phyloP scores from a whole-genome alignment of 2,797 vertebrate genomes.

The Kryptolebias ocellatus region DNA sequence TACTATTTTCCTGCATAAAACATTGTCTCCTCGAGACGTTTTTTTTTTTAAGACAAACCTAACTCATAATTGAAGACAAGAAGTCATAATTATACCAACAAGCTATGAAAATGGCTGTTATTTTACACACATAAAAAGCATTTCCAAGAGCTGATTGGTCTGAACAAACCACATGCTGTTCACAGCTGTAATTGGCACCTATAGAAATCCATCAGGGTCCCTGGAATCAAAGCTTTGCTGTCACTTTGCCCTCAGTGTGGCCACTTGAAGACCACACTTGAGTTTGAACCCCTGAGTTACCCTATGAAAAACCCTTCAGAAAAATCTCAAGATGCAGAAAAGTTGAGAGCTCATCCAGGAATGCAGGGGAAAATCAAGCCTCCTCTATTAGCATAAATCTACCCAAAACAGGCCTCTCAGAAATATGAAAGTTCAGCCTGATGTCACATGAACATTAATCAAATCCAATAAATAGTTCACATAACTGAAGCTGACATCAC shows the following conservation, averaged over 20 bases:
- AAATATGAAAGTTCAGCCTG: conserved; percentile 48
- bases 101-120: neutral
- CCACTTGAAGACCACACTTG: conserved; percentile 26
- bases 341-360: conserved; percentile 31
- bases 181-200: conserved; percentile 18
- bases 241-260: conserved; percentile 12
- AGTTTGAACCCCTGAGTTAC: conserved; percentile 29
- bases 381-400: conserved; percentile 50
- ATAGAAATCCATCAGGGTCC: conserved; percentile 23
- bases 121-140: neutral
- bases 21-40: too few relatives aligned
- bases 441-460: conserved; percentile 51
- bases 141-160: neutral
- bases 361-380: conserved; percentile 33
- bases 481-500: conserved; percentile 8
- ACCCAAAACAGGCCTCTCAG: conserved; percentile 39
- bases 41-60: neutral
- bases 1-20: neutral
- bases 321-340: conserved; percentile 30
- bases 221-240: conserved; percentile 20
- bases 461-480: conserved; percentile 36
- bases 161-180: neutral
- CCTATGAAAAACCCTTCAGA: conserved; percentile 29
- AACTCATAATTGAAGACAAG: neutral
- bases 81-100: neutral